Conservation (phyloP, 30 jellyfish, hydroid and myxozoan species). For the Mastigias papua region DNA sequence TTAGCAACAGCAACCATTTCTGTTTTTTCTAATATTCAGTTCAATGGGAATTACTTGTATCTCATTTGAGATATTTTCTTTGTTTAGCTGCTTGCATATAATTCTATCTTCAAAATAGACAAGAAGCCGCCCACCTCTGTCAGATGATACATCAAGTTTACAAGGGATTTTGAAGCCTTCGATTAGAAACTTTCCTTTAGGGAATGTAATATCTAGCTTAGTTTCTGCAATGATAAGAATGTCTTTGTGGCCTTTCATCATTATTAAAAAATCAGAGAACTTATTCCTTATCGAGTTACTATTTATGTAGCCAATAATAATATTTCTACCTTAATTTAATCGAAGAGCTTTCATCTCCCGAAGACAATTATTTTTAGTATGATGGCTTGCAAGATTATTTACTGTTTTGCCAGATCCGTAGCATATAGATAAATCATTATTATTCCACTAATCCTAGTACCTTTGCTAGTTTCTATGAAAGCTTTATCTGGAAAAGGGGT, state of each 20-base stretch:
- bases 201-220: neutral
- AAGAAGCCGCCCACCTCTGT: neutral
- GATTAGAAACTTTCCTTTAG: neutral
- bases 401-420: neutral
- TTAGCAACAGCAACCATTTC: neutral
- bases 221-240: neutral
- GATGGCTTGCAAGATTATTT: neutral
- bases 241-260: neutral
- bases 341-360: slow-evolving; percentile 5
- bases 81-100: neutral
- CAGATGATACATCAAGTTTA: neutral
- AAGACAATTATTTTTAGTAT: neutral
- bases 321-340: neutral
- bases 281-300: slow-evolving; percentile 10
- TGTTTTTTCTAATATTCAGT: neutral
- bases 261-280: neutral
- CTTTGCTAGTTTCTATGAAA: neutral
- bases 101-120: neutral
- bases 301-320: neutral
- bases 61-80: neutral
- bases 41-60: neutral
- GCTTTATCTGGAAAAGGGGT: neutral
- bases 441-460: neutral
- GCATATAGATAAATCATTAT: neutral
- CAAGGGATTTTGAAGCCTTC: neutral